A percentile compares a stretch with the other conserved stretches of the same genome.
Evolutionary conservation across 2,888 invertebrate species (phyloP).

Genomic region (Trachelus troglodyta): DNA sequence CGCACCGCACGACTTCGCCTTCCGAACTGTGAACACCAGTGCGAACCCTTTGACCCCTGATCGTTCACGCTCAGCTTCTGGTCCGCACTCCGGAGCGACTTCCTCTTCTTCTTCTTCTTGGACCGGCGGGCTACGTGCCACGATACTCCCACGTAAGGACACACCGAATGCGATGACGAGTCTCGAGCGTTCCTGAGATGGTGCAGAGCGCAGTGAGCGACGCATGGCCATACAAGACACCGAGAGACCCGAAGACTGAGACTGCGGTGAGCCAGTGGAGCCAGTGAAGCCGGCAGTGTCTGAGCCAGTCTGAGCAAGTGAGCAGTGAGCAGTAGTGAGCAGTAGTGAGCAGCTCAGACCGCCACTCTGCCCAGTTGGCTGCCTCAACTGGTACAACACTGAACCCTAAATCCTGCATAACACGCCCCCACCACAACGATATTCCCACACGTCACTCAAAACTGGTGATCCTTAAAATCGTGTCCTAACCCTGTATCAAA

Average conservation of each 20-base stretch:
- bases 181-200: not conserved
- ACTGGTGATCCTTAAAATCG: no score
- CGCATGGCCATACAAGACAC: conserved; percentile 54
- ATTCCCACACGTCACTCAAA: no score
- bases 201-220: conserved; percentile 32
- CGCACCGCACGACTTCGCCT: no score
- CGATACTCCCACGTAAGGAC: not conserved
- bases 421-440: conserved; percentile 37
- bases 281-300: conserved; percentile 15
- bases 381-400: conserved; percentile 29
- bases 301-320: conserved; percentile 14
- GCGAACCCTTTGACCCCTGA: no score
- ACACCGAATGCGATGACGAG: conserved; percentile 1
- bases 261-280: conserved; percentile 31
- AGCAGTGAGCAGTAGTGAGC: conserved; percentile 17
- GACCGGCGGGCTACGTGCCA: conserved; percentile 2
- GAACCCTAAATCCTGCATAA: conserved; percentile 52
- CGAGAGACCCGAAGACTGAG: conserved; percentile 47
- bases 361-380: conserved; percentile 25
- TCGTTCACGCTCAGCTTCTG: no score
- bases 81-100: no score
- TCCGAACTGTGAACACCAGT: no score
- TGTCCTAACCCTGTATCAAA: no score
- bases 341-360: conserved; percentile 10
- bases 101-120: not conserved